Conservation (phyloP, 2,113 vertebrate genomes). For the Platysteira castanea region DNA sequence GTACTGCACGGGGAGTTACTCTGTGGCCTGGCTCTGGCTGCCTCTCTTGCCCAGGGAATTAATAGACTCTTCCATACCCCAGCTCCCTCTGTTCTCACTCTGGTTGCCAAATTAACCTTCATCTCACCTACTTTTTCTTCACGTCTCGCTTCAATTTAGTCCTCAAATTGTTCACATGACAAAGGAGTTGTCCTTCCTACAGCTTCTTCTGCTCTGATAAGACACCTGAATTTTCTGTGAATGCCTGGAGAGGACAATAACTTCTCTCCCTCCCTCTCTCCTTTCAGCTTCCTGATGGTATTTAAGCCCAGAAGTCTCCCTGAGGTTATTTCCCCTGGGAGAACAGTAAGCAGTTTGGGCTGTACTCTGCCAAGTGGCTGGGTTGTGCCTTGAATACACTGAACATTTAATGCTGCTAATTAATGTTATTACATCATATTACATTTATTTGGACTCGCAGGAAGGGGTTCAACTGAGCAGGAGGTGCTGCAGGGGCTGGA, state of each 20-base stretch:
- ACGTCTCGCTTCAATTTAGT: constrained; percentile 25
- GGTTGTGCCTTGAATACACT: background rate
- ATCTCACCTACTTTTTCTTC: constrained; percentile 48
- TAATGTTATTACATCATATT: constrained; percentile 5
- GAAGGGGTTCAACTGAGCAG: background rate
- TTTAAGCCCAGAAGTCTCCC: background rate
- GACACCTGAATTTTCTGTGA: background rate
- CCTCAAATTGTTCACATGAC: constrained; percentile 38
- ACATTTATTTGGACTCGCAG: background rate
- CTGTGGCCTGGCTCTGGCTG: background rate
- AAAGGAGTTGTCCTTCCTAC: background rate
- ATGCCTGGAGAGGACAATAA: background rate
- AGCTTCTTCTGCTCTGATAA: constrained; percentile 24
- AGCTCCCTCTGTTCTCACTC: background rate
- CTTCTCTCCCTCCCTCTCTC: background rate
- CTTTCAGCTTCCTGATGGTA: background rate
- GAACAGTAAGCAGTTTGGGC: background rate
- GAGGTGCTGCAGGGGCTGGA: background rate
- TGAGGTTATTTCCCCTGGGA: background rate
- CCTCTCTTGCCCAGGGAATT: constrained; percentile 9
- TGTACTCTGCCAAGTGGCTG: background rate
- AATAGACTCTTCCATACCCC: constrained; percentile 1
- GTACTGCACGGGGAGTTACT: background rate
- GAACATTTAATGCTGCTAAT: background rate
- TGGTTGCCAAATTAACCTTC: constrained; percentile 34